Evolutionary conservation across 2,888 invertebrate species (phyloP).

Genomic region (Rhyacophila evoluta): DNA sequence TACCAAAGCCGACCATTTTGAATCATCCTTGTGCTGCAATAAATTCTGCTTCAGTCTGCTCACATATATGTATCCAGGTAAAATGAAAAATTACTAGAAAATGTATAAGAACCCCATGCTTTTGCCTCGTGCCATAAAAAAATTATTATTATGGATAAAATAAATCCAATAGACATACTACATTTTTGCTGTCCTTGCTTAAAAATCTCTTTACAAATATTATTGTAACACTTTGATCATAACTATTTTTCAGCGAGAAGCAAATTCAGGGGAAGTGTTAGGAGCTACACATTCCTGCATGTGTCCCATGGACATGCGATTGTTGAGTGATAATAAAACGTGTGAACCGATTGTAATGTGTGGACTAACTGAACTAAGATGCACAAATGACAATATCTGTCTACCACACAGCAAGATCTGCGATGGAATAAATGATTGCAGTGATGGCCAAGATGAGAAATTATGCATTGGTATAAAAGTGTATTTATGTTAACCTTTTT

Average conservation of each 20-base stretch:
- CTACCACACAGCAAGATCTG: constrained; percentile 63
- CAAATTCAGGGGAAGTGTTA: background rate
- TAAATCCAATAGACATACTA: too few species aligned
- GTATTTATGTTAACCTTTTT: too few species aligned
- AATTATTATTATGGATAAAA: too few species aligned
- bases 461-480: too few species aligned
- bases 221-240: too few species aligned
- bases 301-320: constrained; percentile 77
- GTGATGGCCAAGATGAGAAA: constrained; percentile 70
- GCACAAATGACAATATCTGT: constrained; percentile 65
- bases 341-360: constrained; percentile 72
- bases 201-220: too few species aligned
- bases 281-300: constrained; percentile 62
- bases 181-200: too few species aligned
- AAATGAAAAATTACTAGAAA: too few species aligned
- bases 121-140: too few species aligned
- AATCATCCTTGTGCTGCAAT: constrained; percentile 59
- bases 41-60: constrained; percentile 65
- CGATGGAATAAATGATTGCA: constrained; percentile 69
- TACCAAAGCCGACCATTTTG: constrained; percentile 65
- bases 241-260: constrained; percentile 54
- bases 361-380: constrained; percentile 65
- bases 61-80: constrained; percentile 77
- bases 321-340: constrained; percentile 65
- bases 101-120: too few species aligned